Conservation (phyloP, 30 jellyfish, hydroid and myxozoan species). For the Aurelia aurita complex sp. Pacific region DNA sequence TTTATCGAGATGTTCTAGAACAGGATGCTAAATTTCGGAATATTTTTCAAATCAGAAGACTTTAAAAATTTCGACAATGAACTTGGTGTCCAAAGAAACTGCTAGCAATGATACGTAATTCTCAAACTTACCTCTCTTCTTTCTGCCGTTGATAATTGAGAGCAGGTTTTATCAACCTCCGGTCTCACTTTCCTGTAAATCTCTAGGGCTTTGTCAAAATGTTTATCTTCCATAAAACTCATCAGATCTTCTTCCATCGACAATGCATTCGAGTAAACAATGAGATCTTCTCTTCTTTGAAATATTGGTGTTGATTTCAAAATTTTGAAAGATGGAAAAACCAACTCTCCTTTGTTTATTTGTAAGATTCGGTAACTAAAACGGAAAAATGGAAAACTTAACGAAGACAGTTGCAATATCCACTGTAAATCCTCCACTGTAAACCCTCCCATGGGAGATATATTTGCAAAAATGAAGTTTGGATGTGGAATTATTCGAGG, state of each 20-base stretch:
- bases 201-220: slow-evolving; percentile 50
- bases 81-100: too few relatives aligned
- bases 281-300: slow-evolving; percentile 44
- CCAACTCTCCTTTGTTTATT: slow-evolving; percentile 60
- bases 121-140: background rate
- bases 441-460: too few relatives aligned
- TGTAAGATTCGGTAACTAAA: slow-evolving; percentile 68
- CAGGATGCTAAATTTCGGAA: too few relatives aligned
- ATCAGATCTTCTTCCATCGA: slow-evolving; percentile 43
- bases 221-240: slow-evolving; percentile 52
- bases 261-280: slow-evolving; percentile 29
- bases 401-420: background rate
- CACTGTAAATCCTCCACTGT: too few relatives aligned
- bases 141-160: background rate
- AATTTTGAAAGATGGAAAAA: slow-evolving; percentile 55
- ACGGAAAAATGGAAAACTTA: background rate
- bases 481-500: too few relatives aligned
- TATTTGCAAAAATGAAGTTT: too few relatives aligned
- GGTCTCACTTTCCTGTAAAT: slow-evolving; percentile 30
- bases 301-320: slow-evolving; percentile 23
- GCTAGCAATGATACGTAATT: too few relatives aligned
- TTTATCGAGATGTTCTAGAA: too few relatives aligned
- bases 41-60: too few relatives aligned
- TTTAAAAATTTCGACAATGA: too few relatives aligned
- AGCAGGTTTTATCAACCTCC: slow-evolving; percentile 2